Base-by-base conservation (phyloP, 2,888 invertebrate genomes). In the Nezara viridula region DNA sequence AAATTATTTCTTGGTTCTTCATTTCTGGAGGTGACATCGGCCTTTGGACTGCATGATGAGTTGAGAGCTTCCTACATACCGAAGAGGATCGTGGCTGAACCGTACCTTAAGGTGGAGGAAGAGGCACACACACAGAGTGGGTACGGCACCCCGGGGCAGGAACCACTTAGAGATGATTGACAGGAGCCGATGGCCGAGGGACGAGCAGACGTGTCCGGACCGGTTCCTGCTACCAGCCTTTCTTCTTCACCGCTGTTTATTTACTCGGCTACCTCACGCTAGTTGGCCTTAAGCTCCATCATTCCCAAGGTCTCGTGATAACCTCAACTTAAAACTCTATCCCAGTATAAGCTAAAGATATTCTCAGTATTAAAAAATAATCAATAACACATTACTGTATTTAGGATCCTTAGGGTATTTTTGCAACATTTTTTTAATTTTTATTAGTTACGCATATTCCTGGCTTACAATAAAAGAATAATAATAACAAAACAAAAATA, bases 241-340 rank as follows among this genome's bases (percentile, higher is more conserved):
- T 81, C 81, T 81, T 81, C 44, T 47, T n/a, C 81, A n/a, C 81
- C 81, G 44, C 81, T 81, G 81, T 81, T 81, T 81, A 81, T 81
- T 47, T 81, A 40, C 66, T 73, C 66, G 66, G 66, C 66, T 73
- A 73, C 66, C 66, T 73, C 66, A 73, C 66, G 66, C 37, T 73
- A 73, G 66, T 73, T 37, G 66, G 16, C 21, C 66, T 73, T 73
- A 73, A 19, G 66, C 66, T 73, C 37, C 66, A 73, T 73, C 66
- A 73, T 19, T 24, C 66, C 66, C n/a, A 73, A 32, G 32, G 66
- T 73, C 37, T 9, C 7, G 32, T 6, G 21, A 2, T 37, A 73
- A 9, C 37, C 66, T 73, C 16, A 37, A 73, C 32, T 73, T 73
- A 73, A 73, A 19, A 73, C 66, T 37, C 37, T 9, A 9, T 73